Percentiles rank a stretch among this genome's conserved stretches.
Evolutionary conservation across 2,113 vertebrate genomes (phyloP).

Genomic region (Cercopithecus mona): DNA sequence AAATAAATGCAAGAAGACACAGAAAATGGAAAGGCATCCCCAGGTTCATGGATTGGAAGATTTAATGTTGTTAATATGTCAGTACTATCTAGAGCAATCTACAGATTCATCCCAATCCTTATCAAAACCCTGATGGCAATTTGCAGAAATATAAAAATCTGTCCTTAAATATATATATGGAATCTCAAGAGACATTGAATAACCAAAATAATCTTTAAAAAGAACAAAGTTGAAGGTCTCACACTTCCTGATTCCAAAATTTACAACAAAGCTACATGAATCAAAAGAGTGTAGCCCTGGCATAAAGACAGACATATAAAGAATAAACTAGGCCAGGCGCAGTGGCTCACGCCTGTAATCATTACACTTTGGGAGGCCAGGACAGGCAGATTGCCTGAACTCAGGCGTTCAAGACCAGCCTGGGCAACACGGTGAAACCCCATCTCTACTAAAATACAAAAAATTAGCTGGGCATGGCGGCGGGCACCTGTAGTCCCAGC

Average conservation of each 20-base stretch:
- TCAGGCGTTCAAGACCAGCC: too few species aligned
- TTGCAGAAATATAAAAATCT: background rate
- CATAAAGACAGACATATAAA: background rate
- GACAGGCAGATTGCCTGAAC: too few species aligned
- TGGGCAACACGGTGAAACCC: too few species aligned
- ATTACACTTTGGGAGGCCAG: too few species aligned
- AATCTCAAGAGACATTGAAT: background rate
- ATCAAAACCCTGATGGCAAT: background rate
- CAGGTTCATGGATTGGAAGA: background rate
- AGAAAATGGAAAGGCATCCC: background rate
- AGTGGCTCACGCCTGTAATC: too few species aligned
- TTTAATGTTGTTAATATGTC: background rate
- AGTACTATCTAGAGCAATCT: background rate
- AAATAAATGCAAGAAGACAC: background rate
- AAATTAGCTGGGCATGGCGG: too few species aligned
- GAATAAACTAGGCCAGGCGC: background rate
- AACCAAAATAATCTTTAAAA: background rate
- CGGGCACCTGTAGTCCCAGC: too few species aligned
- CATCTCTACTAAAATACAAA: too few species aligned
- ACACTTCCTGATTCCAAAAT: background rate
- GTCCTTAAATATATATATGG: background rate
- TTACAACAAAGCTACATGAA: background rate
- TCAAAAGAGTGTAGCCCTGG: background rate
- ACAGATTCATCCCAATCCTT: background rate
- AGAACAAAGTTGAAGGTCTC: background rate